Evolutionary conservation across 2,113 vertebrate genomes (phyloP).

Genomic region (Ameiurus melas): DNA sequence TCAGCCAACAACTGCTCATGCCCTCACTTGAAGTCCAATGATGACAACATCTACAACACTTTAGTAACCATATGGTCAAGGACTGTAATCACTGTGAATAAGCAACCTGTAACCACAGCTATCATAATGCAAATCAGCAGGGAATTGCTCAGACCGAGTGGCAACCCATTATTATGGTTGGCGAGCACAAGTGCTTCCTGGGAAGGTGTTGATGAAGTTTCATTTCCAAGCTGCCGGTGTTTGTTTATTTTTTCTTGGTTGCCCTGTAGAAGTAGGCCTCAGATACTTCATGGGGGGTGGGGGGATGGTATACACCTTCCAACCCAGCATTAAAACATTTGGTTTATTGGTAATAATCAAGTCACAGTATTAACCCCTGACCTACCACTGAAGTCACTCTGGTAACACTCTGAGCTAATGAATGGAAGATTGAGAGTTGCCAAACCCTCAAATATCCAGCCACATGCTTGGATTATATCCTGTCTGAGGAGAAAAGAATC

Average conservation of each 20-base stretch:
- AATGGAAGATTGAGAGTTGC: neutral
- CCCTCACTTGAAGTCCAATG: neutral
- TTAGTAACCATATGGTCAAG: slow-evolving; percentile 31
- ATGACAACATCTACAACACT: neutral
- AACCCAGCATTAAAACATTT: neutral
- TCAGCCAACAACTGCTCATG: neutral
- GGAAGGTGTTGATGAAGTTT: slow-evolving; percentile 51
- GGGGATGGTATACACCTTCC: neutral
- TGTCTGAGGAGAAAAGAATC: neutral
- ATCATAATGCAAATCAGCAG: slow-evolving; percentile 41
- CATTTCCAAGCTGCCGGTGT: slow-evolving; percentile 30
- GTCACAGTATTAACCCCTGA: neutral
- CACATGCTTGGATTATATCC: neutral
- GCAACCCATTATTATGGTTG: slow-evolving; percentile 20
- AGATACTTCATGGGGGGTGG: neutral
- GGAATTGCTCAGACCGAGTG: slow-evolving; percentile 19
- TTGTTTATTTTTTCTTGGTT: neutral
- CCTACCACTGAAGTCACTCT: neutral
- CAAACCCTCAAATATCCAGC: neutral
- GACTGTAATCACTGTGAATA: neutral
- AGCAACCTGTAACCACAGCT: neutral
- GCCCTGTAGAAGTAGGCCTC: neutral
- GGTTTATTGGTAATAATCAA: neutral
- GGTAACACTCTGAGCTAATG: neutral
- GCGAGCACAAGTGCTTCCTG: slow-evolving; percentile 25